Conservation (phyloP, 2,888 invertebrate species). For the Stramonita haemastoma region DNA sequence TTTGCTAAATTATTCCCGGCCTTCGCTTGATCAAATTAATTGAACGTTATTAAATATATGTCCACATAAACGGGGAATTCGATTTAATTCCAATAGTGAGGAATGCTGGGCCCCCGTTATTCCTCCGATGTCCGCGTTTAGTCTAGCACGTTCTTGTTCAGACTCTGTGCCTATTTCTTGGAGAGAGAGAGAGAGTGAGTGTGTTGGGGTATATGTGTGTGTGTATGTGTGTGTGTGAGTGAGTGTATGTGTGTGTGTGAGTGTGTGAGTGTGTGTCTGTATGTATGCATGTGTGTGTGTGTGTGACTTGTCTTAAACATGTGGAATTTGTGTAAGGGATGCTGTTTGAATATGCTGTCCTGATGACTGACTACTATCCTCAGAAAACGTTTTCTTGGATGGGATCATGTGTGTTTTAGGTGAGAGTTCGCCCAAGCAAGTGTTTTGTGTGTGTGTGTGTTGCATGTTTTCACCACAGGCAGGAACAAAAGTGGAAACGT, state of each 20-base stretch:
- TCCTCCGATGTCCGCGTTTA: slow-evolving; percentile 30
- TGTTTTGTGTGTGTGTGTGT: too few relatives aligned
- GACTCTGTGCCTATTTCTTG: not conserved
- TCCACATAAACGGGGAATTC: slow-evolving; percentile 49
- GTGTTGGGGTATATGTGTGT: not conserved
- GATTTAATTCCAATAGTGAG: slow-evolving; percentile 51
- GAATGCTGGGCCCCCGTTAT: slow-evolving; percentile 43
- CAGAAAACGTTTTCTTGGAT: too few relatives aligned
- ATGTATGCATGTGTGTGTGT: not conserved
- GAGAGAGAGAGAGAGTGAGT: too few relatives aligned
- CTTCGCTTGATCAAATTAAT: slow-evolving; percentile 52
- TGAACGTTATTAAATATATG: slow-evolving; percentile 55
- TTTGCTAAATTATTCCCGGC: slow-evolving; percentile 50
- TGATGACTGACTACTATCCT: too few relatives aligned
- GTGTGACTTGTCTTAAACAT: not conserved
- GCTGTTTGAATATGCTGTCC: too few relatives aligned
- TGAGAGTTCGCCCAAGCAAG: too few relatives aligned
- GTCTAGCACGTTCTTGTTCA: slow-evolving; percentile 13
- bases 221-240: not conserved
- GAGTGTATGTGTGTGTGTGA: not conserved
- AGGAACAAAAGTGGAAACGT: too few relatives aligned
- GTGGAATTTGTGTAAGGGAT: too few relatives aligned
- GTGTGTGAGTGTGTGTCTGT: not conserved
- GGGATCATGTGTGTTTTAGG: too few relatives aligned
- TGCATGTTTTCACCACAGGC: too few relatives aligned